Base-by-base conservation (phyloP, 2,113 vertebrate species). In the Glaucomys volans region DNA sequence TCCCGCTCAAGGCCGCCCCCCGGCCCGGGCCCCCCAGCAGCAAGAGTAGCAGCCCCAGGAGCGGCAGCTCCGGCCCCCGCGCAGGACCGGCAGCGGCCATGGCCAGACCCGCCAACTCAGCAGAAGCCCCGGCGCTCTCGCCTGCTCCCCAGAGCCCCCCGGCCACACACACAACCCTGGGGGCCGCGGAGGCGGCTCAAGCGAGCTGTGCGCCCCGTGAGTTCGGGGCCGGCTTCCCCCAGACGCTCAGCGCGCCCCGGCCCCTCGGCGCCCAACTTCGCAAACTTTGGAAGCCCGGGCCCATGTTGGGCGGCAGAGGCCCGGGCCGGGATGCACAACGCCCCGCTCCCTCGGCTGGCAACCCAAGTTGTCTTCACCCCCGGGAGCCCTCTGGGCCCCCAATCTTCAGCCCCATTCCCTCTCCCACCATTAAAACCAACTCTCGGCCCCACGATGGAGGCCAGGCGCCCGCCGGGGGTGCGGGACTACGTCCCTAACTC, bases 231-330 rank as follows among this genome's bases (percentile, higher is more conserved):
- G 83, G 91, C 69, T n/a, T 42, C n/a, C 91, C 67, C 85, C 37
- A 37, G 90, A 76, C 85, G 80, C 95, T 52, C 52, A 35, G 92
- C 76, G 95, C 92, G 94, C 69, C 95, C 72, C 62, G 93, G 91
- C 82, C 83, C 93, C 96, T 95, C 11, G 30, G 83, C 89, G 90
- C 95, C 96, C 97, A 97, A 97, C 97, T 98, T 97, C 42, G 88
- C 96, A 90, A 97, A 98, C 96, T 98, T 97, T 83, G 97, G 89
- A 86, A 66, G 84, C 91, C 7, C 54, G 54, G 91, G 97, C 96
- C 97, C 97, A 98, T 98, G 96, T 71, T 96, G 93, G 88, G 96
- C 86, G 24, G 89, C 86, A 16, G 88, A 97, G 92, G 95, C 92
- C 95, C 71, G 17, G 91, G 87, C 74, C 50, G 85, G 89, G 87